Percentiles rank a stretch among this genome's conserved stretches.
Conservation (phyloP, 2,113 vertebrate species). For the Cepphus grylle region DNA sequence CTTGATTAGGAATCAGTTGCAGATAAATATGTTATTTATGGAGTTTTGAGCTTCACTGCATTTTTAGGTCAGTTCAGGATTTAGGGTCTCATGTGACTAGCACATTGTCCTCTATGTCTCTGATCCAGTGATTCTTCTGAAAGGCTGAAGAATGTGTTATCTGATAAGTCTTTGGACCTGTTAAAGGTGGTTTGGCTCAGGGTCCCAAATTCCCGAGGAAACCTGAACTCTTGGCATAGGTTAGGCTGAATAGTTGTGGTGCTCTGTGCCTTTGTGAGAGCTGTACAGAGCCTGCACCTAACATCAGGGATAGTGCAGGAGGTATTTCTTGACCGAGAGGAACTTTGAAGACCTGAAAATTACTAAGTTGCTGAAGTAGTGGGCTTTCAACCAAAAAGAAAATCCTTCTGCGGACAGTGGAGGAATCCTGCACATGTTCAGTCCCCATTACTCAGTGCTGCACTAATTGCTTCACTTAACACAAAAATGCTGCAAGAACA, state of each 20-base stretch:
- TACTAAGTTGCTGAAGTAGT: neutral
- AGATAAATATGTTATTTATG: constrained; percentile 35
- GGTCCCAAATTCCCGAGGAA: constrained; percentile 29
- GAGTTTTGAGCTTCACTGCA: constrained; percentile 45
- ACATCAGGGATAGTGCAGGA: neutral
- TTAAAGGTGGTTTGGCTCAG: constrained; percentile 29
- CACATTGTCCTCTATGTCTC: constrained; percentile 52
- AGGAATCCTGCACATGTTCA: neutral
- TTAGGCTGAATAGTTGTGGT: neutral
- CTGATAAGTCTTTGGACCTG: constrained; percentile 44
- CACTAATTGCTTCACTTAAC: neutral
- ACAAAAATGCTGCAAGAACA: neutral
- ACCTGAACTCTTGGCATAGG: neutral
- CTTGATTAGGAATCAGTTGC: neutral
- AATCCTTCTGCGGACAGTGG: neutral
- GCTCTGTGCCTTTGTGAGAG: neutral
- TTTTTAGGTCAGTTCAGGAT: constrained; percentile 56
- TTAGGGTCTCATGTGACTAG: constrained; percentile 47
- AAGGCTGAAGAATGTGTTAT: constrained; percentile 53
- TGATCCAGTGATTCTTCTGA: constrained; percentile 63
- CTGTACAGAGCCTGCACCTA: neutral
- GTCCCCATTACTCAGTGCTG: neutral
- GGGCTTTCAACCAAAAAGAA: neutral
- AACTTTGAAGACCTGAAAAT: neutral
- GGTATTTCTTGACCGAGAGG: neutral